Conservation (phyloP, 2,888 invertebrate genomes). For the Lordiphosa fenestrarum region DNA sequence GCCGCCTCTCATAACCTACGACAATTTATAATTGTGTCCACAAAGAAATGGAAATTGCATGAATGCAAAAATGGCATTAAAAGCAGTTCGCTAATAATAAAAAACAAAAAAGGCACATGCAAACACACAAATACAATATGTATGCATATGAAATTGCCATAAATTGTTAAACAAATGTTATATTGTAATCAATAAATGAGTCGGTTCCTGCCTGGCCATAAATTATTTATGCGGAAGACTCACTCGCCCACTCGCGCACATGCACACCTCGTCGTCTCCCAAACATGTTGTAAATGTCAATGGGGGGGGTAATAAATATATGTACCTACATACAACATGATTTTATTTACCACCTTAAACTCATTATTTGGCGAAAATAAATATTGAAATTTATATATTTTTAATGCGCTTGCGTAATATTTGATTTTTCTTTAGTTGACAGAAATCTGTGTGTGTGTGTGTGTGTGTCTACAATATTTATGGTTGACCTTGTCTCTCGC, state of each 20-base stretch:
- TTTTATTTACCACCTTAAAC: conserved; percentile 54
- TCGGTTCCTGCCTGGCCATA: conserved; percentile 22
- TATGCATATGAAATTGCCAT: conserved; percentile 39
- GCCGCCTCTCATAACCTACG: conserved; percentile 67
- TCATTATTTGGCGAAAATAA: conserved; percentile 58
- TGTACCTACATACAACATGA: conserved; percentile 27
- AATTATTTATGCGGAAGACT: conserved; percentile 60
- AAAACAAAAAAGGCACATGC: conserved; percentile 13
- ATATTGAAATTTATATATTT: conserved; percentile 26
- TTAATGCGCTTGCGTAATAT: conserved; percentile 48
- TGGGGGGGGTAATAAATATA: conserved; percentile 22
- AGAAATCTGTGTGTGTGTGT: background rate
- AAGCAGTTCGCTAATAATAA: conserved; percentile 40
- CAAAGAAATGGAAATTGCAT: conserved; percentile 46
- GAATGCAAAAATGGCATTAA: conserved; percentile 38
- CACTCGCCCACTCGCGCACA: conserved; percentile 18
- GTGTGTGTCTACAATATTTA: conserved; percentile 10
- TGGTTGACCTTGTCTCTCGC: conserved; percentile 19
- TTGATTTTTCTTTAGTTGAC: conserved; percentile 13
- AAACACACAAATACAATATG: conserved; percentile 9
- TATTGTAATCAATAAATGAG: conserved; percentile 61
- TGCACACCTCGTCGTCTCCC: conserved; percentile 11
- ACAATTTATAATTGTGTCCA: conserved; percentile 62
- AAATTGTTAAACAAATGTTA: conserved; percentile 71
- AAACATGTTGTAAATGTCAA: conserved; percentile 68